A percentile compares a stretch with the other conserved stretches of the same genome.
Conservation (phyloP, 2,888 invertebrate genomes). For the Cephalotes varians region DNA sequence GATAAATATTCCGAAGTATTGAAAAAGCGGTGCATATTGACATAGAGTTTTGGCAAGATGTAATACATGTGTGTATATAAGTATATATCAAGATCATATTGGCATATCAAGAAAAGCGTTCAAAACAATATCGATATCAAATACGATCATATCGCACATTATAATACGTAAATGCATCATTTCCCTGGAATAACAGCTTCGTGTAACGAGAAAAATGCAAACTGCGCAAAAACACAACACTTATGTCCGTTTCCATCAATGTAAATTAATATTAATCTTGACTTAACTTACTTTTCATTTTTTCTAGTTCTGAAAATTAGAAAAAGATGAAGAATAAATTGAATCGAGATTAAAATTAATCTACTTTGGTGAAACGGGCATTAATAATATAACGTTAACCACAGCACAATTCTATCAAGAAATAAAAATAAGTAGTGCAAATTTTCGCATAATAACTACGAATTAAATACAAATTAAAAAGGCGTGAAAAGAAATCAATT, state of each 20-base stretch:
- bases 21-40: slow-evolving; percentile 74
- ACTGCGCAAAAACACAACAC: slow-evolving; percentile 5
- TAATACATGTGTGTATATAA: slow-evolving; percentile 47
- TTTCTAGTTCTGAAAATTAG: too few species aligned
- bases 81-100: slow-evolving; percentile 37
- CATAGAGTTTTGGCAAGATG: slow-evolving; percentile 73
- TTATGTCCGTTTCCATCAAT: too few species aligned
- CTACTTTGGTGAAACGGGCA: too few species aligned
- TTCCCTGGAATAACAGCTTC: slow-evolving; percentile 43
- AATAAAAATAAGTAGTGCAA: slow-evolving; percentile 30
- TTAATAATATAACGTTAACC: slow-evolving; percentile 5
- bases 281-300: too few species aligned
- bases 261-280: too few species aligned
- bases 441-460: not conserved
- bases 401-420: slow-evolving; percentile 18
- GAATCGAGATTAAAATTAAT: too few species aligned
- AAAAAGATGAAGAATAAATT: too few species aligned
- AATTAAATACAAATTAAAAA: slow-evolving; percentile 23
- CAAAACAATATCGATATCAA: slow-evolving; percentile 75
- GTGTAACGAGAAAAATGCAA: slow-evolving; percentile 30
- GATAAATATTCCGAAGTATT: slow-evolving; percentile 60
- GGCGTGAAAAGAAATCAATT: slow-evolving; percentile 43
- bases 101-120: slow-evolving; percentile 74
- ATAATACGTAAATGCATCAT: slow-evolving; percentile 65
- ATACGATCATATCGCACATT: slow-evolving; percentile 66